phyloP scores from a whole-genome alignment of 2,113 vertebrate species.

The Corynorhinus townsendii region DNA sequence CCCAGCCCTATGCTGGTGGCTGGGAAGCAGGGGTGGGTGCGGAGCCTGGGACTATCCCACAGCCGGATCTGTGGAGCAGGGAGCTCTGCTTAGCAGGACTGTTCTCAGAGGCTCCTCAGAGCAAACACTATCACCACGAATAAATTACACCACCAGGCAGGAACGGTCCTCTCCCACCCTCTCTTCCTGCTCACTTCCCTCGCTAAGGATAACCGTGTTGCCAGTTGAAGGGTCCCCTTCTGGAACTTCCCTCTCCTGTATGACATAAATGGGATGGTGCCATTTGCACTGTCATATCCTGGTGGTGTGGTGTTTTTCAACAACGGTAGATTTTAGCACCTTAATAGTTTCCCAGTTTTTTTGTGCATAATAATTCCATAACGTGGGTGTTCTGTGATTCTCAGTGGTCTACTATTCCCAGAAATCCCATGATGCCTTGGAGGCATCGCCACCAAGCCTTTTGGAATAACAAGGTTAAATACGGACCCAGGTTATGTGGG shows the following conservation, averaged over 20 bases:
- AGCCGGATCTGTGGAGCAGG: neutral
- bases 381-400: neutral
- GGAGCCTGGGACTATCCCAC: neutral
- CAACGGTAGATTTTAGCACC: neutral
- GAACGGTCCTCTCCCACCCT: neutral
- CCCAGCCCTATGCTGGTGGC: neutral
- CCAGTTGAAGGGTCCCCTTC: neutral
- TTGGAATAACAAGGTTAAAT: too few species aligned
- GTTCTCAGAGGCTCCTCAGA: accelerated
- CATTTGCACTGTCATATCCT: neutral
- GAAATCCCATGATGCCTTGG: neutral
- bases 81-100: neutral
- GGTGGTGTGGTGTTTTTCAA: neutral
- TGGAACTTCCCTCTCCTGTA: neutral
- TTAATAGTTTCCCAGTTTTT: neutral
- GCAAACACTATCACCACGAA: neutral
- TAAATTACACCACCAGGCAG: too few species aligned
- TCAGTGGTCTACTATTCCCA: neutral
- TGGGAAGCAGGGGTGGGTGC: neutral
- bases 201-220: neutral
- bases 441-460: neutral
- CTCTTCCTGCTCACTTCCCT: neutral
- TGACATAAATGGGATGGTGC: too few species aligned
- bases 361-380: neutral
- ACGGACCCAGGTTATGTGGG: neutral